Evolutionary conservation across 2,888 invertebrate species (phyloP).

Genomic region (Oeneis ivallda): DNA sequence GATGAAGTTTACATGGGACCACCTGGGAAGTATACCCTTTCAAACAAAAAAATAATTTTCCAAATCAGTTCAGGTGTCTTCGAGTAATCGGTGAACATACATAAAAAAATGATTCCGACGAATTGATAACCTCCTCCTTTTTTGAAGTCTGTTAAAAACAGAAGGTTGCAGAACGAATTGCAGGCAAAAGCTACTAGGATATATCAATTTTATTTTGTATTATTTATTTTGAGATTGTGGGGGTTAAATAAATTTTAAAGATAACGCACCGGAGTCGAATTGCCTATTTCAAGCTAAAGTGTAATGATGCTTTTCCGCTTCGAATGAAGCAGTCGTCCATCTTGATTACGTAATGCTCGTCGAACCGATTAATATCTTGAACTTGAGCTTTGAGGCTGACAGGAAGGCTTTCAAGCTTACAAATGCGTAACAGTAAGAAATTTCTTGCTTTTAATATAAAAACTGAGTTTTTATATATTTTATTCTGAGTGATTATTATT

Average conservation of each 20-base stretch:
- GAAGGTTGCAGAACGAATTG: not conserved
- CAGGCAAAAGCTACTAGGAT: not conserved
- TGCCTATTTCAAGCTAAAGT: slow-evolving; percentile 37
- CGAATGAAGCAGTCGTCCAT: slow-evolving; percentile 49
- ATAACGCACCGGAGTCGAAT: slow-evolving; percentile 21
- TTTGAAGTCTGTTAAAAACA: no score
- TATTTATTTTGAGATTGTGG: slow-evolving; percentile 8
- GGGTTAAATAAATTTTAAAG: slow-evolving; percentile 29
- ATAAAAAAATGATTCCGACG: no score
- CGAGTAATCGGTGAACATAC: no score
- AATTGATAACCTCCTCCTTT: no score
- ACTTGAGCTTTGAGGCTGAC: slow-evolving; percentile 36
- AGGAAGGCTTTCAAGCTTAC: slow-evolving; percentile 29
- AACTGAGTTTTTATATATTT: slow-evolving; percentile 6
- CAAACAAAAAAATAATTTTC: no score
- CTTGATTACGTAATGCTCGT: slow-evolving; percentile 47
- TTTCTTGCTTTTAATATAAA: slow-evolving; percentile 10
- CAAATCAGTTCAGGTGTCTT: no score
- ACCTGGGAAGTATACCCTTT: no score
- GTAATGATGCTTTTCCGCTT: slow-evolving; percentile 57
- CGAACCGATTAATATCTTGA: slow-evolving; percentile 43
- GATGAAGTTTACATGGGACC: no score
- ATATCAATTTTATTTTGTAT: not conserved
- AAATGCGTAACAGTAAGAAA: slow-evolving; percentile 27
- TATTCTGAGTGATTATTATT: not conserved